phyloP scores from a whole-genome alignment of 2,113 vertebrate species.

The Cyprinodon variegatus region DNA sequence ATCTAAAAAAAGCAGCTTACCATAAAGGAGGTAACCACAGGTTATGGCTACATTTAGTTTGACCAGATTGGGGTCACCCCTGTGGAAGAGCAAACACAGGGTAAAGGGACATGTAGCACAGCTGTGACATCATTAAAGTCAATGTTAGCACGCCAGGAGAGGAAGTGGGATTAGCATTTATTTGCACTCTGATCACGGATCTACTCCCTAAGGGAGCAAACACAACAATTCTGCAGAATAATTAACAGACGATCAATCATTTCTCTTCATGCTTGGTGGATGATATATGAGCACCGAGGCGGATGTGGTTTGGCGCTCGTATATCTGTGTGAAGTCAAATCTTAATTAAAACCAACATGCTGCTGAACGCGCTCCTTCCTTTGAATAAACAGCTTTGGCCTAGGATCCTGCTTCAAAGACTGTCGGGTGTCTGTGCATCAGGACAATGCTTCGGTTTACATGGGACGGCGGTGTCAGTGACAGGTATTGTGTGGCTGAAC shows the following conservation, averaged over 20 bases:
- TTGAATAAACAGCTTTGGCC: neutral
- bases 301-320: conserved; percentile 6
- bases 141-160: neutral
- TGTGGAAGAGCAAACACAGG: conserved; percentile 59
- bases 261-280: neutral
- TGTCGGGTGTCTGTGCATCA: conserved; percentile 23
- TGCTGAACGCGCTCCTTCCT: neutral
- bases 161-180: neutral
- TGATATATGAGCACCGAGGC: neutral
- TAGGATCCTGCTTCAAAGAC: conserved; percentile 5
- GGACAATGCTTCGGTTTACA: conserved; percentile 28
- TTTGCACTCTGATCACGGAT: neutral
- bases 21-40: conserved; percentile 84
- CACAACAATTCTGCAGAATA: neutral
- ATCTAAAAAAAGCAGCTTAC: conserved; percentile 60
- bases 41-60: conserved; percentile 86
- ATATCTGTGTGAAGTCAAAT: neutral
- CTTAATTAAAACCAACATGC: conserved; percentile 3
- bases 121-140: neutral
- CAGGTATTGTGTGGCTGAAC: conserved; percentile 39
- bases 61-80: conserved; percentile 86
- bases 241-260: neutral
- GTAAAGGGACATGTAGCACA: conserved; percentile 14
- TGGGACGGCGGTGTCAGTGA: conserved; percentile 38
- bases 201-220: neutral